Percentiles rank a stretch among this genome's conserved stretches.
phyloP scores from a whole-genome alignment of 2,113 vertebrate species.

The Monopterus albus region DNA sequence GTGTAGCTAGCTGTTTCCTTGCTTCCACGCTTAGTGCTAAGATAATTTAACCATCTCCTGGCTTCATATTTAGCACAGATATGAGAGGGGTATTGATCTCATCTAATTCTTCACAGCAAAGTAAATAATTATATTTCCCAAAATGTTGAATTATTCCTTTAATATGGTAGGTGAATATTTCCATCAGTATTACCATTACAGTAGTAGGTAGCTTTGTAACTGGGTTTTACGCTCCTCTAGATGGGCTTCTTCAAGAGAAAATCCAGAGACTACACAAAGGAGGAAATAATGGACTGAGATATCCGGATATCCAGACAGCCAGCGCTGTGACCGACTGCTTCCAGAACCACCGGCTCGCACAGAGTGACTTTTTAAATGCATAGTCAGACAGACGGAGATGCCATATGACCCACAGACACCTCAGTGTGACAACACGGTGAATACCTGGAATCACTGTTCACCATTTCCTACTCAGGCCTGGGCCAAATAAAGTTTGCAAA shows the following conservation, averaged over 20 bases:
- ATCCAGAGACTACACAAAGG: conserved; percentile 79
- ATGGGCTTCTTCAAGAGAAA: conserved; percentile 85
- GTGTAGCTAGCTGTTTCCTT: too few species aligned
- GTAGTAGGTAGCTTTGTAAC: conserved; percentile 5
- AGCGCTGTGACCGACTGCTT: conserved; percentile 25
- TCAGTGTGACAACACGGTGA: conserved; percentile 33
- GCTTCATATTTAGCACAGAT: too few species aligned
- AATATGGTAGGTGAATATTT: not conserved
- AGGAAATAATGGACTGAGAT: conserved; percentile 76
- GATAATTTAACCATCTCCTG: too few species aligned
- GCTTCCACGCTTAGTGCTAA: too few species aligned
- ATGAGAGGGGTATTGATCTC: too few species aligned
- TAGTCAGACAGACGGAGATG: conserved; percentile 7
- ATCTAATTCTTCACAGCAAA: too few species aligned
- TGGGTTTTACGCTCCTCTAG: conserved; percentile 57
- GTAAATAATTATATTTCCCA: not conserved
- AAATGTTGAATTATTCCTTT: not conserved
- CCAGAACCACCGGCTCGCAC: conserved; percentile 27
- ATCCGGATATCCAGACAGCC: not conserved
- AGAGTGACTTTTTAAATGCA: conserved; percentile 19
- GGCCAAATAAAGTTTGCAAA: conserved; percentile 38
- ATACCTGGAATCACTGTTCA: conserved; percentile 16
- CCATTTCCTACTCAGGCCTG: conserved; percentile 2
- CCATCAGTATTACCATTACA: too few species aligned
- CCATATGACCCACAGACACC: conserved; percentile 40